Base-by-base conservation (phyloP, 2,797 vertebrate genomes). In the Megaceryle alcyon region DNA sequence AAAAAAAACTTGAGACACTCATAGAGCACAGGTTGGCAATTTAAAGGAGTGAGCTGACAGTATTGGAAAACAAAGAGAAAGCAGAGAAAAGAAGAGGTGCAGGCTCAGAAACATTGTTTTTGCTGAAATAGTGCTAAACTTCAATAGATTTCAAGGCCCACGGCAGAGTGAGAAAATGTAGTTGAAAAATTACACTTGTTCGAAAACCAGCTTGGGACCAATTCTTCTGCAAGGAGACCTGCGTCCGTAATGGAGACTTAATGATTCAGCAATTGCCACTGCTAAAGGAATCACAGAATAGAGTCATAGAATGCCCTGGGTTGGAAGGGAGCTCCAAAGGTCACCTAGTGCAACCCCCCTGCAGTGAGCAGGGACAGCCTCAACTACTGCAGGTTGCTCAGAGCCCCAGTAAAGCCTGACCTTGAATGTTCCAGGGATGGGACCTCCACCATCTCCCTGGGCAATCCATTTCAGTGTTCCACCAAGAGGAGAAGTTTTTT, bases 1-100 rank as follows among this genome's bases (percentile, higher is more conserved):
- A 83, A 84, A 95, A 91, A 93, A 88, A 91, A 92, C 80, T 49
- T 78, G 85, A 92, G 79, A 87, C 44, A 51, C 53, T 95, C 61
- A 70, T 20, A 90, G 78, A 82, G 79, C 48, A 64, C 76, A 94
- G 89, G 94, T 31, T 91, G 80, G 87, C 90, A 94, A 86, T 90
- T 89, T 83, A 94, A 65, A 91, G 51, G 64, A 57, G 78, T 0
- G 23, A 90, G 73, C 37, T 86, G 85, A 82, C 82, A 76, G 10
- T 37, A 57, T 4, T 79, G 51, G 76, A 93, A 96, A 87, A 87
- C 39, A 90, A 57, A 64, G 44, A 92, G 82, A 33, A 82, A 78
- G 41, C 25, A 44, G 65, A 75, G 80, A 57, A 84, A 95, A 91
- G 66, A 70, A 71, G 44, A 28, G 10, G 75, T 53, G 31, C 10